phyloP scores from a whole-genome alignment of 1,140 invertebrate species.

The Drosophila lini region DNA sequence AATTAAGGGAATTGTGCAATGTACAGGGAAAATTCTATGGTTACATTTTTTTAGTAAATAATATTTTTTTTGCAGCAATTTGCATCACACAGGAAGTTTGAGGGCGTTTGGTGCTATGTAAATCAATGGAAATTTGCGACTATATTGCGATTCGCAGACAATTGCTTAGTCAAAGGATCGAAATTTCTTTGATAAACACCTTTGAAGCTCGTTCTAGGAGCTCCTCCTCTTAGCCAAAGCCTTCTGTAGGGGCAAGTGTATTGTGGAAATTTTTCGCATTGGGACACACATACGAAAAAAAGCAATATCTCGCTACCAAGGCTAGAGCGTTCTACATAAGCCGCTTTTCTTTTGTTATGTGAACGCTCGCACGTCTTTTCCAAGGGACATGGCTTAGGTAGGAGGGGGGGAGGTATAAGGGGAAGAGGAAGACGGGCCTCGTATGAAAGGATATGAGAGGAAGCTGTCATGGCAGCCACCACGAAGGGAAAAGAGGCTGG shows the following conservation, averaged over 20 bases:
- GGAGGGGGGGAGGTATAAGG: background rate
- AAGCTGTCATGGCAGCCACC: slow-evolving; percentile 63
- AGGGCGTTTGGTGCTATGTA: slow-evolving; percentile 21
- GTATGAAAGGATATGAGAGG: slow-evolving; percentile 27
- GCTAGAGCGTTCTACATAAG: slow-evolving; percentile 56
- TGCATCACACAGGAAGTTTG: slow-evolving; percentile 13
- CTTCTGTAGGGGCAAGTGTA: slow-evolving; percentile 13
- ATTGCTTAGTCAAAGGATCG: slow-evolving; percentile 43
- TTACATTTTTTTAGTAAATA: background rate
- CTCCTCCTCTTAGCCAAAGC: slow-evolving; percentile 11
- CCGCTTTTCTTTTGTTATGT: slow-evolving; percentile 73
- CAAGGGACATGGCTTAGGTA: slow-evolving; percentile 17
- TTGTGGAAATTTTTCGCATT: slow-evolving; percentile 41
- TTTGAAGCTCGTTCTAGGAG: background rate
- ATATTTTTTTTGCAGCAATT: slow-evolving; percentile 18
- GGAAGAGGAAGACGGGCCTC: background rate
- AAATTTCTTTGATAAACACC: slow-evolving; percentile 71
- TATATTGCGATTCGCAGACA: slow-evolving; percentile 16
- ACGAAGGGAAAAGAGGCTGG: background rate
- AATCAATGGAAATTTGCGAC: slow-evolving; percentile 33
- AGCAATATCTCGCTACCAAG: slow-evolving; percentile 51
- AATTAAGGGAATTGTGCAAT: slow-evolving; percentile 68
- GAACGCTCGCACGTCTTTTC: slow-evolving; percentile 61
- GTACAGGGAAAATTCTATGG: slow-evolving; percentile 20
- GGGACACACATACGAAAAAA: slow-evolving; percentile 41